Evolutionary conservation across 2,888 invertebrate species (phyloP), one percentile per base, ranked within the genome.

Genomic region (Eristalis tenax): DNA sequence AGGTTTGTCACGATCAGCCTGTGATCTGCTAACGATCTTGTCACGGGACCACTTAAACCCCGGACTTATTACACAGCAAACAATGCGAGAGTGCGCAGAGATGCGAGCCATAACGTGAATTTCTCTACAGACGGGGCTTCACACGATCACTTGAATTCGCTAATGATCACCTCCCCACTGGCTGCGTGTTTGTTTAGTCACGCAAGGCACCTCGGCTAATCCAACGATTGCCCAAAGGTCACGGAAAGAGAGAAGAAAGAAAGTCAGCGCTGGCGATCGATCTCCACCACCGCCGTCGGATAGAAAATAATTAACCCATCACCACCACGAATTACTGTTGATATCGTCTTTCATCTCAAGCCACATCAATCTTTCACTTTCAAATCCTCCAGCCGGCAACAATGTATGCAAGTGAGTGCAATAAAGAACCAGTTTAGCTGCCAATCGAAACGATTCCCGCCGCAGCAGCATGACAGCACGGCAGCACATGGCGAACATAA

Each of bases 101-200:
- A 8, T 32, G 32, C 13, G 38, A 43, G 15, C 40, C 13, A 15
- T 15, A 15, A 15, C 15, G 15, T 40, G 40, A 40, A 13, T 22
- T 57, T 11, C 13, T 11, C 22, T 5, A 32, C 1, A 11, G 11
- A 13, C 13, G 74, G 63, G 74, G 74, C 56, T 56, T 75, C 74
- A 81, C 69, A 81, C 63, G 73, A 56, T 35, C 74, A 69, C 64
- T 63, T 80, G 66, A 57, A 35, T 79, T 43, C 59, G 63, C 68
- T 74, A 66, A 79, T 73, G 73, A 80, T 73, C 70, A 28, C 43
- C 43, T 64, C 15, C 15, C 26, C 43, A 32, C 8, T 28, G 18
- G 18, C 10, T 35, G 35, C 43, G 10, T 40, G 23, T 23, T 43
- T 79, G 15, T n/a, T 57, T 22, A 18, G 35, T 59, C n/a, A 56